Conservation (phyloP, 2,888 invertebrate species). For the Aphodius sticticus region DNA sequence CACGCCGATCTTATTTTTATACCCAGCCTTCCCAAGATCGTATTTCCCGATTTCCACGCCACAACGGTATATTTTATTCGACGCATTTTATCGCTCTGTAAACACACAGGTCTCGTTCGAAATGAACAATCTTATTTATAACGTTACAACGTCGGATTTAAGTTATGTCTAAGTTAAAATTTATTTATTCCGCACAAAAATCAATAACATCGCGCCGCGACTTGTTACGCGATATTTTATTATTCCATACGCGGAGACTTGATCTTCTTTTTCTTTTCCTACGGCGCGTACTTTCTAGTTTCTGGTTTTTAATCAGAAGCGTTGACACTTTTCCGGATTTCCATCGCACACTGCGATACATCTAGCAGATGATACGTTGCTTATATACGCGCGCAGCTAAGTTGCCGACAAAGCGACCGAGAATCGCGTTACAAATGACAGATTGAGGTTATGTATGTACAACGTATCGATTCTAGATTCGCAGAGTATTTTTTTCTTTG, state of each 20-base stretch:
- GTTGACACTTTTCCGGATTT: background rate
- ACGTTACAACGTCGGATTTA: background rate
- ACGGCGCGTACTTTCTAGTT: background rate
- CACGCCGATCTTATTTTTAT: background rate
- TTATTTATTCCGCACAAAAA: background rate
- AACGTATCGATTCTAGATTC: background rate
- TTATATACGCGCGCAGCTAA: background rate
- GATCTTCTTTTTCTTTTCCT: background rate
- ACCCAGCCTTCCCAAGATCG: background rate
- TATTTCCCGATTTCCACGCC: background rate
- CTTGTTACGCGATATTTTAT: background rate
- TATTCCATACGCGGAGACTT: background rate
- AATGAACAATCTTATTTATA: background rate
- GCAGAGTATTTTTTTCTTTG: background rate
- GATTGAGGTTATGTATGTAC: background rate
- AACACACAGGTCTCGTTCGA: background rate
- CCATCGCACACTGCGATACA: background rate
- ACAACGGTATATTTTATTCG: background rate
- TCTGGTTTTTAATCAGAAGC: background rate
- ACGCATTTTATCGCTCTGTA: background rate
- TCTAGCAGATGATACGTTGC: background rate
- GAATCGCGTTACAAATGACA: background rate
- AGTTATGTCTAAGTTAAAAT: background rate
- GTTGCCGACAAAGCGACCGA: background rate
- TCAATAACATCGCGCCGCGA: background rate